Base-by-base conservation (phyloP, 2,113 vertebrate genomes). In the Synchiropus splendidus region DNA sequence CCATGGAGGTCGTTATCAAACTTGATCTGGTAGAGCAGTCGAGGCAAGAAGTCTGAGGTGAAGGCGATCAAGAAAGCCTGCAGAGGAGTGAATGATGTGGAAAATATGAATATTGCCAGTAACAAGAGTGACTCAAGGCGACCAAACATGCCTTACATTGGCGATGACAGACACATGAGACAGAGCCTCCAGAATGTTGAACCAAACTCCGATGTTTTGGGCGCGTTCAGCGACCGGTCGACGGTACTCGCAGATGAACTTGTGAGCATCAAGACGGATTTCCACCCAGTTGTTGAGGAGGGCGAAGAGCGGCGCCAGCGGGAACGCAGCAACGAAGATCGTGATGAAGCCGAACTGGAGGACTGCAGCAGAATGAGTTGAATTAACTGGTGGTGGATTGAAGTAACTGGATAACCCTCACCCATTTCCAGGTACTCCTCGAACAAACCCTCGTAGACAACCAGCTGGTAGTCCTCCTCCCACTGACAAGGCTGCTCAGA, bases 291-390 rank as follows among this genome's bases (percentile, higher is more conserved):
- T 87, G 48, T 66, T 89, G 32, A 88, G 63, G 12, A 89, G 80
- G 3, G 85, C 77, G 0, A 87, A 86, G 44, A 89, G 78, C 1
- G 79, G 83, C 4, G 87, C 84, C 4, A 89, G 73, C 3, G 79
- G 87, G 48, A 86, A 87, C 1, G 85, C 86, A 0, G 83, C 87
- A 54, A 86, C 87, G 1, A 90, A 88, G 48, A 90, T 76, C 31
- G 86, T 89, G 64, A 90, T 80, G 65, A 89, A 89, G 1, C 87
- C 84, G 18, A 87, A 88, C 80, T 88, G 87, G 27, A 89, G 70
- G 42, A 89, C 89, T 88, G 66, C 4, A 27, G 21, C 4, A 27
- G 8, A 27, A 27, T 5, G 8, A 49, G 9, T 3, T 18, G 21
- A 27, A 27, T 27, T 4, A 4, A 5, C 21, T 27, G 8, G 8